A percentile compares a stretch with the other conserved stretches of the same genome.
These are phyloP conservation scores for Spea hammondii DNA, from an alignment of 2,797 vertebrate genomes.

Conservation along the genomic window DNA sequence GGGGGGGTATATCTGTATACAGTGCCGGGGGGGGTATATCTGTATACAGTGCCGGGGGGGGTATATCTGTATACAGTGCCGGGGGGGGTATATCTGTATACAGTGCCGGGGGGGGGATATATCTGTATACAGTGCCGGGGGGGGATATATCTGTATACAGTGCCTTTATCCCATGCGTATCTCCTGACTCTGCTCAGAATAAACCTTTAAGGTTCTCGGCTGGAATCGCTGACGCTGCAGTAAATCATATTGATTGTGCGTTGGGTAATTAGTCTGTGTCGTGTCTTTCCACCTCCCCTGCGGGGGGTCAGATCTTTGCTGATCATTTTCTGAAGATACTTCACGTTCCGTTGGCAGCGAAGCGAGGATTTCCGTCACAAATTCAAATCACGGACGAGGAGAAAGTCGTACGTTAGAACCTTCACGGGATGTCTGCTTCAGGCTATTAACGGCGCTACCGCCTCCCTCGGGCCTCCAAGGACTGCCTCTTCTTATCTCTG, in stretches of 20 bases:
- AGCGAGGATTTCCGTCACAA: background rate
- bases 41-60: too few relatives aligned
- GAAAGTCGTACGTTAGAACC: slow-evolving; percentile 14
- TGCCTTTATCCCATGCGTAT: too few relatives aligned
- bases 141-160: too few relatives aligned
- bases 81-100: too few relatives aligned
- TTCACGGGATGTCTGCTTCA: background rate
- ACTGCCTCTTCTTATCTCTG: slow-evolving; percentile 8
- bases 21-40: too few relatives aligned
- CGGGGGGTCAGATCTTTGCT: background rate
- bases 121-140: too few relatives aligned
- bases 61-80: too few relatives aligned
- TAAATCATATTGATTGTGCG: slow-evolving; percentile 12
- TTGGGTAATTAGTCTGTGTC: background rate
- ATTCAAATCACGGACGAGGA: slow-evolving; percentile 11
- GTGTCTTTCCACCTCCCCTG: background rate
- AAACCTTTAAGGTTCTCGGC: background rate
- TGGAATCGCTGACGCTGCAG: background rate
- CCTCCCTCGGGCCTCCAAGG: background rate
- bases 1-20: too few relatives aligned
- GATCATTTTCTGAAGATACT: background rate
- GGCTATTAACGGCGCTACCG: background rate
- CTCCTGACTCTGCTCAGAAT: background rate
- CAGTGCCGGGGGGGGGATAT: too few relatives aligned
- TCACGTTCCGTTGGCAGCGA: too few relatives aligned